phyloP scores from a whole-genome alignment of 2,888 invertebrate species.

The Minunthozetes semirufus region DNA sequence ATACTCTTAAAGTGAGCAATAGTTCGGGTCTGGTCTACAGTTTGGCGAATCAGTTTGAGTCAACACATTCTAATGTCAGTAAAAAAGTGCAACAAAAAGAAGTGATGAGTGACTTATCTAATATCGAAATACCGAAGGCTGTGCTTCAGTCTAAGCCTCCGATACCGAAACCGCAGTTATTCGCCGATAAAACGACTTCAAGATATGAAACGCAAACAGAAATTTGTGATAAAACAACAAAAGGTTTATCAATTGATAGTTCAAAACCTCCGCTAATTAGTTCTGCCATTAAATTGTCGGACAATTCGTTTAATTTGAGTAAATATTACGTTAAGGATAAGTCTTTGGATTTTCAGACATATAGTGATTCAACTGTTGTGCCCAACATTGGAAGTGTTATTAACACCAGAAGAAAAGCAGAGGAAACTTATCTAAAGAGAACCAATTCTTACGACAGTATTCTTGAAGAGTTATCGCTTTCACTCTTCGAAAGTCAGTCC shows the following conservation, averaged over 20 bases:
- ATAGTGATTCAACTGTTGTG: not conserved
- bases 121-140: conserved; percentile 22
- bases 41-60: conserved; percentile 56
- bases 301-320: not conserved
- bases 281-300: not conserved
- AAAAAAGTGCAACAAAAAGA: conserved; percentile 11
- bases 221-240: conserved; percentile 17
- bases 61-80: conserved; percentile 39
- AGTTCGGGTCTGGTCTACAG: conserved; percentile 53
- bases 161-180: conserved; percentile 45
- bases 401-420: conserved; percentile 56
- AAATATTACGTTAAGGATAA: not conserved
- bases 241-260: not conserved
- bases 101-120: conserved; percentile 32
- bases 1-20: conserved; percentile 34
- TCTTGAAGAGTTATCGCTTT: conserved; percentile 38
- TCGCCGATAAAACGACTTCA: conserved; percentile 49
- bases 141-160: conserved; percentile 45
- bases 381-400: conserved; percentile 58
- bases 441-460: conserved; percentile 43
- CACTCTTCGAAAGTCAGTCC: conserved; percentile 29
- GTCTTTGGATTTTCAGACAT: not conserved
- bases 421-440: conserved; percentile 48
- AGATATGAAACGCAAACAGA: conserved; percentile 43
- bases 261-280: not conserved